Percentiles rank a stretch among this genome's conserved stretches.
phyloP scores from a whole-genome alignment of 2,797 vertebrate genomes.

The Rousettus madagascariensis region DNA sequence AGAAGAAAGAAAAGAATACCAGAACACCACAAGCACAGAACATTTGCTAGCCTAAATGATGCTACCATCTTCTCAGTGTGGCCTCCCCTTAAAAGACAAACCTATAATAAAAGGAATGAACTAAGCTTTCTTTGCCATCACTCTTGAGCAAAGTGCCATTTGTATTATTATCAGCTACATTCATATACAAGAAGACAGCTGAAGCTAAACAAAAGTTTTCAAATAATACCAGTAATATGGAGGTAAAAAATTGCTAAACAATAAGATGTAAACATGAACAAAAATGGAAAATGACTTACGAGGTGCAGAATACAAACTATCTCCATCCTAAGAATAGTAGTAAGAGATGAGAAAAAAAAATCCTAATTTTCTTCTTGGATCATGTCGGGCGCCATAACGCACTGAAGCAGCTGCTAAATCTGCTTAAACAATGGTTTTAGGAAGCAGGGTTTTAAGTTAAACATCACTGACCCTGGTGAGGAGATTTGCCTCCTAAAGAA shows the following conservation, averaged over 20 bases:
- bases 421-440: too few species aligned
- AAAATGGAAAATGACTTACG: not conserved
- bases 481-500: too few species aligned
- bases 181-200: not conserved
- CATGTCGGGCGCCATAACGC: too few species aligned
- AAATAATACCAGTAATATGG: not conserved
- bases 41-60: not conserved
- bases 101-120: not conserved
- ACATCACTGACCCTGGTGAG: too few species aligned
- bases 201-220: constrained; percentile 4
- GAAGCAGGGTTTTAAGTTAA: too few species aligned
- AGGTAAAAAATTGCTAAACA: not conserved
- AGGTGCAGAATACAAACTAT: not conserved
- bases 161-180: not conserved
- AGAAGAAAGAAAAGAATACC: not conserved
- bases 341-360: not conserved
- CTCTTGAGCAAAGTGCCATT: not conserved
- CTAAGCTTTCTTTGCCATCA: not conserved
- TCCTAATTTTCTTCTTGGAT: not conserved
- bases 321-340: not conserved
- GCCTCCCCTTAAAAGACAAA: not conserved
- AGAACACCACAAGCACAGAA: not conserved
- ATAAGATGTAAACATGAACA: constrained; percentile 1
- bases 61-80: not conserved
- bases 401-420: too few species aligned